Conservation (phyloP, 2,888 invertebrate genomes). For the Lingula anatina region DNA sequence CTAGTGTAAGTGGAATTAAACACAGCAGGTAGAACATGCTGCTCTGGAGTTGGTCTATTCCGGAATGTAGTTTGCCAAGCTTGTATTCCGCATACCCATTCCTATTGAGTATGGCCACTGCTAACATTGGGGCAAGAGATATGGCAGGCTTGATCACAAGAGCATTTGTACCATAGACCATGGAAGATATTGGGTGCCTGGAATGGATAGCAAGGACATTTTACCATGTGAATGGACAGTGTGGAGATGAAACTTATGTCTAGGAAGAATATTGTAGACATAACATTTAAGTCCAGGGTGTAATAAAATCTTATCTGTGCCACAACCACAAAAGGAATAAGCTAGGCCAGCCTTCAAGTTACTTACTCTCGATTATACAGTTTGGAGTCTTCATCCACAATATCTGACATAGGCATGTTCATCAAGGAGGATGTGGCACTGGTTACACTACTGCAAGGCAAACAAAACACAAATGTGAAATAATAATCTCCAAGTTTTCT, state of each 20-base stretch:
- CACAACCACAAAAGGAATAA: too few species aligned
- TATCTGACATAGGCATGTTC: conserved; percentile 41
- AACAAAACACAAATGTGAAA: too few species aligned
- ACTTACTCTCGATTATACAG: conserved; percentile 35
- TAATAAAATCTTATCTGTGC: too few species aligned
- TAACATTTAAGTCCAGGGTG: not conserved
- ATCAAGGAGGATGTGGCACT: conserved; percentile 26
- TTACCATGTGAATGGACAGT: too few species aligned
- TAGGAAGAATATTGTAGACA: not conserved
- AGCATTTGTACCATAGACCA: conserved; percentile 47
- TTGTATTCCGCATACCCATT: conserved; percentile 29
- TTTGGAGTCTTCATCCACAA: conserved; percentile 37
- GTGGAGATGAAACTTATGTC: not conserved
- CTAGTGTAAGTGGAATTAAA: not conserved
- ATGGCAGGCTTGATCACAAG: conserved; percentile 44
- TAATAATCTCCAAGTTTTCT: too few species aligned
- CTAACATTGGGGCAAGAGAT: conserved; percentile 46
- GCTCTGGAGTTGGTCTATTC: not conserved
- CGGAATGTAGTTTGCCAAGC: too few species aligned
- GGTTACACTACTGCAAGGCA: conserved; percentile 7
- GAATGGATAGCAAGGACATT: conserved; percentile 7
- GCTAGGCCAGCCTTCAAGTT: not conserved
- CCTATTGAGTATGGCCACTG: conserved; percentile 33
- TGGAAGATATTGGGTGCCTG: conserved; percentile 45
- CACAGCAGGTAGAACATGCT: not conserved